phyloP scores from a whole-genome alignment of 2,888 invertebrate genomes.

The Pimpla rufipes region DNA sequence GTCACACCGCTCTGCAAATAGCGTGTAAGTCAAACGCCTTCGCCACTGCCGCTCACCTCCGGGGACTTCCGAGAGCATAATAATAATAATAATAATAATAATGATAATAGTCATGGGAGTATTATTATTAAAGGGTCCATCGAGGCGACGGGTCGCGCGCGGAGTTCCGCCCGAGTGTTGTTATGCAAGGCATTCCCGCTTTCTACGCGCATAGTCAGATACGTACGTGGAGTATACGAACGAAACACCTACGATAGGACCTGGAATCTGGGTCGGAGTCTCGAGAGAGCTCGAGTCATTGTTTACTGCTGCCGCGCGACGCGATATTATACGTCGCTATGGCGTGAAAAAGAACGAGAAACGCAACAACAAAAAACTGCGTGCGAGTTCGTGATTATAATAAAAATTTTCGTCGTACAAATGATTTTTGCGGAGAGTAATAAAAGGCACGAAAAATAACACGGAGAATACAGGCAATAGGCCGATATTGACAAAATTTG shows the following conservation, averaged over 20 bases:
- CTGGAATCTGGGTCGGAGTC: conserved; percentile 83
- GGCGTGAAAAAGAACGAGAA: not conserved
- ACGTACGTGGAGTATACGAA: conserved; percentile 26
- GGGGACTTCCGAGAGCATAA: no score
- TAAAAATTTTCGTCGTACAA: not conserved
- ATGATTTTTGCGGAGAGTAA: no score
- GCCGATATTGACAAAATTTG: no score
- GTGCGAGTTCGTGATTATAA: not conserved
- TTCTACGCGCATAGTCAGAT: conserved; percentile 79
- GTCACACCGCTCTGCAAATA: no score
- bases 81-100: no score
- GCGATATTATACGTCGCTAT: conserved; percentile 28
- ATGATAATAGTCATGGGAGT: not conserved
- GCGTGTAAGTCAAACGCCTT: no score
- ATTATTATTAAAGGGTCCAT: conserved; percentile 22
- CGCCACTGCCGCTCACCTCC: no score
- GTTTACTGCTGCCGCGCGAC: conserved; percentile 76
- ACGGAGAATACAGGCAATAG: no score
- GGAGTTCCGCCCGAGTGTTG: conserved; percentile 70
- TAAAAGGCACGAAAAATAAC: no score
- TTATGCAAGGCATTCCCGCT: conserved; percentile 84
- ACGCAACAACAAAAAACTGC: not conserved
- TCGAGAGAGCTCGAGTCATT: conserved; percentile 76
- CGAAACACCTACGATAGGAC: conserved; percentile 55
- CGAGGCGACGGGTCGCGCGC: not conserved